Evolutionary conservation across 1,140 invertebrate species (phyloP).

Genomic region (Camponotus vicinus): DNA sequence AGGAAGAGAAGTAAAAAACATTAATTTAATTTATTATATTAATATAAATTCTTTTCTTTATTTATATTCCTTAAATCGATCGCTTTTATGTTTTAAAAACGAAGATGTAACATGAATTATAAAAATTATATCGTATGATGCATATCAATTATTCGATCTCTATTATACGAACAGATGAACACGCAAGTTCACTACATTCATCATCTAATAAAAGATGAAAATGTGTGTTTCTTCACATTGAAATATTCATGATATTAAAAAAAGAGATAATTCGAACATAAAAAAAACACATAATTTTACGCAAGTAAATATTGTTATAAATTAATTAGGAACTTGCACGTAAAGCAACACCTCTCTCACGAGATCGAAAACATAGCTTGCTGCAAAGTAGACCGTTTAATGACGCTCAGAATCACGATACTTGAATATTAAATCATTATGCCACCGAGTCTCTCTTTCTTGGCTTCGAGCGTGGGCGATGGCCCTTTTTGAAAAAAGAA

Average conservation of each 20-base stretch:
- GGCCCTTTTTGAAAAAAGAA: constrained; percentile 46
- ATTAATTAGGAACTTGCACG: neutral
- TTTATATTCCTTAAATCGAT: neutral
- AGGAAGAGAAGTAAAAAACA: neutral
- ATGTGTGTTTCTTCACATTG: neutral
- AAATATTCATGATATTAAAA: constrained; percentile 6
- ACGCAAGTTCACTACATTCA: neutral
- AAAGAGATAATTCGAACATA: neutral
- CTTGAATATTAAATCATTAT: constrained; percentile 63
- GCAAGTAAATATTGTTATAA: constrained; percentile 17
- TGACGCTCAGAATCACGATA: constrained; percentile 45
- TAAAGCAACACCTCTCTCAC: neutral
- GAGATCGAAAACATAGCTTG: constrained; percentile 10
- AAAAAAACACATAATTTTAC: neutral
- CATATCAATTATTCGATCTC: neutral
- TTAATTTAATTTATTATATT: neutral
- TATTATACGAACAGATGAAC: neutral
- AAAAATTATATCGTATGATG: neutral
- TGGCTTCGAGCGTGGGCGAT: constrained; percentile 46
- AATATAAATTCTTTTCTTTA: neutral
- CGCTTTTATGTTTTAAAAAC: neutral
- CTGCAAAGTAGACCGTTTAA: constrained; percentile 43
- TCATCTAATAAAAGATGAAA: no score
- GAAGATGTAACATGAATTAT: neutral
- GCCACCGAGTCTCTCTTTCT: constrained; percentile 23